phyloP scores from a whole-genome alignment of 37 sponge, comb jelly and placozoan species.

The Trichoplax adhaerens region DNA sequence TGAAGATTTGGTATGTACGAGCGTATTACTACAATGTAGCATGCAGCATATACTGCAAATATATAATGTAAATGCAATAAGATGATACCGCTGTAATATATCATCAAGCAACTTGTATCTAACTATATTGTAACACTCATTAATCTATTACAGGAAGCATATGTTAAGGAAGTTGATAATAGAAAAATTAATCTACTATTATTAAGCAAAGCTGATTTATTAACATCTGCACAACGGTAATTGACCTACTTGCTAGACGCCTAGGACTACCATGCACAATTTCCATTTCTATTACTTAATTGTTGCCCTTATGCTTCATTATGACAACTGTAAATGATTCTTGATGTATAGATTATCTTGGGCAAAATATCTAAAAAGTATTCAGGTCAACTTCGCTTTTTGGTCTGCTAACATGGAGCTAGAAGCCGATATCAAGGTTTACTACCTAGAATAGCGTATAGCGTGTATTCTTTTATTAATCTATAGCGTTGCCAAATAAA shows the following conservation, averaged over 20 bases:
- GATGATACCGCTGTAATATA: too few species aligned
- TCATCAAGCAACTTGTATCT: too few species aligned
- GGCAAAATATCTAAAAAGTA: constrained; percentile 31
- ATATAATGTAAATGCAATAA: too few species aligned
- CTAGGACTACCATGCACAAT: background rate
- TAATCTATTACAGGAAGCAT: constrained; percentile 33
- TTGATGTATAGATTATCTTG: constrained; percentile 16
- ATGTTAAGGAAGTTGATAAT: constrained; percentile 46
- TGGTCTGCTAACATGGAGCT: constrained; percentile 35
- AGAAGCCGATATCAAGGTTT: background rate
- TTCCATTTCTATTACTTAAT: background rate
- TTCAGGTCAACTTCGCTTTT: constrained; percentile 21
- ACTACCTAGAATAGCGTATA: background rate
- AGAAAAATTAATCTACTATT: constrained; percentile 56
- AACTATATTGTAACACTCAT: too few species aligned
- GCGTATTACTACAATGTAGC: too few species aligned
- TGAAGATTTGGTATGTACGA: constrained; percentile 44
- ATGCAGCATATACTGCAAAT: too few species aligned
- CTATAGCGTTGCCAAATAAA: background rate
- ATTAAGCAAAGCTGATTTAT: constrained; percentile 67
- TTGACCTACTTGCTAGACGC: background rate
- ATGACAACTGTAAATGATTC: too few species aligned
- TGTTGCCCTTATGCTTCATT: too few species aligned
- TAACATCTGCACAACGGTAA: constrained; percentile 58
- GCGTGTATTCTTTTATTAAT: background rate